Base-by-base conservation (phyloP, 1,140 invertebrate genomes). In the Drosophila malerkotliana region DNA sequence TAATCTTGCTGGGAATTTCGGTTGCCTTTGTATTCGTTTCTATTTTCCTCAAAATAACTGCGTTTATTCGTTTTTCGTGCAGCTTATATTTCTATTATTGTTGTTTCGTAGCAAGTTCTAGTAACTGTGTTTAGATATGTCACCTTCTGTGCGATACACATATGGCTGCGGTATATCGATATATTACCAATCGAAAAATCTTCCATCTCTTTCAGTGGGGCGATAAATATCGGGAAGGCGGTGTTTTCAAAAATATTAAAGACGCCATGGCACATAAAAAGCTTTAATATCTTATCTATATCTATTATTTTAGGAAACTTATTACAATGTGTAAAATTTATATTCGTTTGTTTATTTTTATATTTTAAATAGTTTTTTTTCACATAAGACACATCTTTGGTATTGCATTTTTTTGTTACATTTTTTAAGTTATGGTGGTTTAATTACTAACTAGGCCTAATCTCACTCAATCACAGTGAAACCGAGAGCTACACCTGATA, bases 41-140 rank as follows among this genome's bases (percentile, higher is more conserved):
- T 12, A 34, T 3, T 7, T 15, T 4, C 3, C 14, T 39, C 15
- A 8, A 49, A 59, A 32, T 28, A 18, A 14, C 39, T 55, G 8
- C 49, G 26, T 10, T 48, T 44, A 14, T 8, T 44, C 14, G 41
- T 18, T 44, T 44, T 52, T 48, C 10, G 26, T 55, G 28, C 10
- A 4, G 30, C 18, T 21, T 26, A 28, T 28, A 28, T 52, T 52
- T 32, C 34, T 52, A 52, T 8, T 32, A n/a, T 24, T 71, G 32
- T 71, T 51, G 37, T 41, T 69, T 72, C 66, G 55, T 59, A 47
- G 66, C 26, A 71, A 72, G 32, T 69, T 72, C 55, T 53, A 52
- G 32, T 39, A 59, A 53, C 59, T 15, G 15, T 28, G 15, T 52
- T n/a, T 51, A 21, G 10, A 8, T 26, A n/a, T 67, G 15, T 8